These are phyloP conservation scores for Dexiosoma caninum DNA, from an alignment of 2,888 invertebrate species.

Conservation along the genomic window DNA sequence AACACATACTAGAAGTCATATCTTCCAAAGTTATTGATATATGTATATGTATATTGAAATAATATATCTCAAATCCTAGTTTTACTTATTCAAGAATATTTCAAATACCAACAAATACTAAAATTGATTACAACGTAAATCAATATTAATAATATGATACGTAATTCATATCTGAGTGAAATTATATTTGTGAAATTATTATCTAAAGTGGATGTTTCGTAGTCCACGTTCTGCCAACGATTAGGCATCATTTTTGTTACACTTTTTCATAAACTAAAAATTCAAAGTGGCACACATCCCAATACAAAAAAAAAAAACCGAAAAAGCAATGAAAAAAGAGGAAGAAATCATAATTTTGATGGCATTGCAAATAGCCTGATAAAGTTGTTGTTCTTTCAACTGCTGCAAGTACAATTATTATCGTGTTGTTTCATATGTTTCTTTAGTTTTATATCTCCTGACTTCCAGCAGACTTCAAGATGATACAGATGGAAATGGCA, in stretches of 20 bases:
- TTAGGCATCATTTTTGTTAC: not conserved
- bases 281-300: not conserved
- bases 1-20: too few relatives aligned
- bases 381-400: slow-evolving; percentile 13
- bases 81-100: too few relatives aligned
- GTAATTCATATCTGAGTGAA: too few relatives aligned
- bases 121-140: too few relatives aligned
- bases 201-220: too few relatives aligned
- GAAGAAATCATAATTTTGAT: slow-evolving; percentile 16
- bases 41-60: too few relatives aligned
- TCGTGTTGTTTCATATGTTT: not conserved
- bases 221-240: too few relatives aligned
- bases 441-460: slow-evolving; percentile 7
- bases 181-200: too few relatives aligned
- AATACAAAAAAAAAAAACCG: not conserved
- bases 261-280: not conserved
- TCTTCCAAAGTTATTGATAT: too few relatives aligned
- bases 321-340: not conserved
- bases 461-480: not conserved
- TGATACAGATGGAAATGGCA: slow-evolving; percentile 6
- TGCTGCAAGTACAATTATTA: slow-evolving; percentile 26
- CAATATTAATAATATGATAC: too few relatives aligned
- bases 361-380: slow-evolving; percentile 48
- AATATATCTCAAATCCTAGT: too few relatives aligned
- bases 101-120: too few relatives aligned